A percentile compares a stretch with the other conserved stretches of the same genome.
phyloP scores from a whole-genome alignment of 35 echinoderm and acorn worm species.

The Lytechinus pictus region DNA sequence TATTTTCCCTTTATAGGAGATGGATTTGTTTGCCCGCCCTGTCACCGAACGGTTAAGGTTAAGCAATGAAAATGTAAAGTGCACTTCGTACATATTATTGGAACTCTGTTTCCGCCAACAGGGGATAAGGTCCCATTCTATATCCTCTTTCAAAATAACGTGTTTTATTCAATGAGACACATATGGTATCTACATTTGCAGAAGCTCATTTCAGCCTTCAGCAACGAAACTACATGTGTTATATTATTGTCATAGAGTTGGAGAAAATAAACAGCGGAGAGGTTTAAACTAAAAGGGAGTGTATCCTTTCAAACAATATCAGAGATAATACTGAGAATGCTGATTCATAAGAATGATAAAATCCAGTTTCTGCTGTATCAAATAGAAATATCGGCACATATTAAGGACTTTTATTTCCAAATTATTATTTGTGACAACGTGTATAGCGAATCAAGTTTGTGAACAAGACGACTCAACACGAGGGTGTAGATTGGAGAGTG shows the following conservation, averaged over 20 bases:
- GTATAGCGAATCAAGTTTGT: too few species aligned
- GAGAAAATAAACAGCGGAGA: background rate
- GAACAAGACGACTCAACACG: too few species aligned
- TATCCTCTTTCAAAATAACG: background rate
- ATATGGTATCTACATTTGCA: background rate
- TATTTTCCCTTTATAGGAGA: background rate
- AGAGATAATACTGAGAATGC: too few species aligned
- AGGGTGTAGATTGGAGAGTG: too few species aligned
- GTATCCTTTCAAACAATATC: background rate
- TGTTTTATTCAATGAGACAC: background rate
- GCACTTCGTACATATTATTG: background rate
- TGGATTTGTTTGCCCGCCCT: background rate
- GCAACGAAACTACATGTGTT: background rate
- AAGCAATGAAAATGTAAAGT: background rate
- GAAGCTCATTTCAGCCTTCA: background rate
- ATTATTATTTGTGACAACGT: too few species aligned
- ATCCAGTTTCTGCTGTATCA: too few species aligned
- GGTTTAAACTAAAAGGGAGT: background rate
- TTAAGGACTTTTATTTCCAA: too few species aligned
- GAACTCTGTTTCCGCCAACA: background rate
- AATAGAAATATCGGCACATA: too few species aligned
- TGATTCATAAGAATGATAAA: too few species aligned
- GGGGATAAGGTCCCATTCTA: background rate
- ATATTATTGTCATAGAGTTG: background rate
- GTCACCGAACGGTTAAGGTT: background rate